phyloP scores from a whole-genome alignment of 2,113 vertebrate genomes.

The Pachypanchax playfairii region DNA sequence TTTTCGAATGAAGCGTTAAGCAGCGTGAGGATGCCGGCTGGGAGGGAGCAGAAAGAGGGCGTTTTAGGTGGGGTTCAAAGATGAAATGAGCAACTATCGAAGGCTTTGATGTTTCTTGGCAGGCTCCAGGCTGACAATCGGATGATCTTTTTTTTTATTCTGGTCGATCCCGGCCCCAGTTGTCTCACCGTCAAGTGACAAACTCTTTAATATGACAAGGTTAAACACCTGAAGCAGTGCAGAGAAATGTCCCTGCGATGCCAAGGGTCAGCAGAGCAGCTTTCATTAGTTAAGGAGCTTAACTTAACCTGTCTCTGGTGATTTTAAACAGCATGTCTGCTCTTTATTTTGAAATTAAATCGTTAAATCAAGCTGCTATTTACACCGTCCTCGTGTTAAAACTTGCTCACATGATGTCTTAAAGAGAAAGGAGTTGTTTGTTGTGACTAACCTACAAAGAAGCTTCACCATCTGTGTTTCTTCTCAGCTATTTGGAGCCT shows the following conservation, averaged over 20 bases:
- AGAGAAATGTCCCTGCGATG: slow-evolving; percentile 42
- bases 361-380: neutral
- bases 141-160: slow-evolving; percentile 49
- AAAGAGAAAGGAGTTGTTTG: neutral
- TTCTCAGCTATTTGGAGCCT: slow-evolving; percentile 10
- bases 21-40: slow-evolving; percentile 36
- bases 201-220: slow-evolving; percentile 76
- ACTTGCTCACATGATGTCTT: neutral
- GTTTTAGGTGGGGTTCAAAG: slow-evolving; percentile 69
- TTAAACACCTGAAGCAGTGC: slow-evolving; percentile 70
- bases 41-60: slow-evolving; percentile 39
- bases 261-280: slow-evolving; percentile 55
- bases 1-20: slow-evolving; percentile 10
- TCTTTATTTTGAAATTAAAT: neutral
- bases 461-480: neutral
- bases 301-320: slow-evolving; percentile 34
- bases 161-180: slow-evolving; percentile 52
- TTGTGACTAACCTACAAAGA: neutral
- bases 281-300: slow-evolving; percentile 27
- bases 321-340: neutral
- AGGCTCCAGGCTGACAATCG: slow-evolving; percentile 76
- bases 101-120: slow-evolving; percentile 78
- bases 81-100: slow-evolving; percentile 52
- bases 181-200: slow-evolving; percentile 65
- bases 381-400: neutral